A percentile compares a stretch with the other conserved stretches of the same genome.
Conservation (phyloP, 2,888 invertebrate species). For the Hermaeophaga mercurialis region DNA sequence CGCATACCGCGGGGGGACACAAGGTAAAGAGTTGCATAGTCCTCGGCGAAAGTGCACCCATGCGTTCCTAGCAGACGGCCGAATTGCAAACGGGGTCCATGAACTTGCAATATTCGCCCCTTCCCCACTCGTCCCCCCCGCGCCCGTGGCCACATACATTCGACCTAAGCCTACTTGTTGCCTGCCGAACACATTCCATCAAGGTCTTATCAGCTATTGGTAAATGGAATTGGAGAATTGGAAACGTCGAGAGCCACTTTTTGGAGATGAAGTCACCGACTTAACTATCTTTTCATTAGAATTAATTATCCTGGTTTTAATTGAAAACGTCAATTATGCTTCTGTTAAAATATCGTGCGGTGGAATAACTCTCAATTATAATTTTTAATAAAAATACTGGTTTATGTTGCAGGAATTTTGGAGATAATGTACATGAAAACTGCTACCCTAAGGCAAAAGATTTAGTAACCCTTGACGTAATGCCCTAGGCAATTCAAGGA, state of each 20-base stretch:
- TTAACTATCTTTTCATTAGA: too few relatives aligned
- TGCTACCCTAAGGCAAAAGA: too few relatives aligned
- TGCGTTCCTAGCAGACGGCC: constrained; percentile 59
- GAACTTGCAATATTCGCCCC: constrained; percentile 41
- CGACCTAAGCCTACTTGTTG: constrained; percentile 49
- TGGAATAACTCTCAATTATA: too few relatives aligned
- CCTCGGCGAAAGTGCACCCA: constrained; percentile 58
- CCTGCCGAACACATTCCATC: constrained; percentile 43
- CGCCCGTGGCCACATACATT: constrained; percentile 26
- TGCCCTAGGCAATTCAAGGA: too few relatives aligned
- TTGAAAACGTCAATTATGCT: too few relatives aligned
- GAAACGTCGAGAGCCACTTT: too few relatives aligned
- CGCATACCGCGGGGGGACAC: constrained; percentile 35
- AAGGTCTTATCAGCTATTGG: constrained; percentile 37
- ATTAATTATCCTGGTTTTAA: too few relatives aligned
- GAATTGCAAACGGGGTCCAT: constrained; percentile 57
- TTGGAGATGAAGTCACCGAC: not conserved
- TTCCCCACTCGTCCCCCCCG: constrained; percentile 33
- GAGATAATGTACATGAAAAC: too few relatives aligned
- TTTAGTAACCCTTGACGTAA: too few relatives aligned
- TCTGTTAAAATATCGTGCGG: too few relatives aligned
- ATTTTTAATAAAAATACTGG: too few relatives aligned
- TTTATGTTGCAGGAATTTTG: too few relatives aligned
- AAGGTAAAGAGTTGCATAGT: constrained; percentile 54
- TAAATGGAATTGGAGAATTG: constrained; percentile 24